Conservation (phyloP, 2,797 vertebrate genomes). For the Rhyacichthys aspro region DNA sequence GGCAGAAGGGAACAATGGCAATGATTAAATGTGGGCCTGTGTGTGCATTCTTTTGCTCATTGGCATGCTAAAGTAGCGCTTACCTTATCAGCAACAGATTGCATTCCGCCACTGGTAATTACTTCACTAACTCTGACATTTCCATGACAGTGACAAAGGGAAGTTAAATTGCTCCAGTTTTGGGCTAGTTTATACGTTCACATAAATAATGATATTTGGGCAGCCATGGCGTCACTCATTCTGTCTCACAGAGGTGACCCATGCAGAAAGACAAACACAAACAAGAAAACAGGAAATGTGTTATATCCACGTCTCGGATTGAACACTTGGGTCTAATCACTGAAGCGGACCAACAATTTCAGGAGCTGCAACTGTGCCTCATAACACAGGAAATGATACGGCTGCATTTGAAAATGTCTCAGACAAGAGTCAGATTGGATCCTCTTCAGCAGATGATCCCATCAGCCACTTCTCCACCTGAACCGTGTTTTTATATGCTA, state of each 20-base stretch:
- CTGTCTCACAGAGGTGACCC: neutral
- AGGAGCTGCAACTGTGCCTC: neutral
- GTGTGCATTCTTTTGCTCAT: conserved; percentile 27
- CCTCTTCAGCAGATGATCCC: neutral
- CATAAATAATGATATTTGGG: conserved; percentile 10
- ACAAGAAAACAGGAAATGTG: neutral
- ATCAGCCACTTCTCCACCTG: neutral
- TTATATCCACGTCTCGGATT: neutral
- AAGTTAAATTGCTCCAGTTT: conserved; percentile 19
- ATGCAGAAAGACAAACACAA: neutral
- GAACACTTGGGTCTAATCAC: neutral
- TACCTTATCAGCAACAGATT: conserved; percentile 43
- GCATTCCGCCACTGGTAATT: conserved; percentile 32
- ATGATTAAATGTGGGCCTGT: conserved; percentile 39
- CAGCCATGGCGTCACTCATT: neutral
- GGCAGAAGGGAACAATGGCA: conserved; percentile 39
- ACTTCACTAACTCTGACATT: conserved; percentile 35
- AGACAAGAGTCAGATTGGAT: neutral
- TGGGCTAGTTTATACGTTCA: conserved; percentile 7
- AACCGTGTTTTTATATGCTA: neutral
- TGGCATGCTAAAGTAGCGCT: conserved; percentile 36
- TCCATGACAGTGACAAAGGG: conserved; percentile 32
- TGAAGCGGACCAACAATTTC: neutral
- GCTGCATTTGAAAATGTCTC: neutral
- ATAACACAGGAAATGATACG: conserved; percentile 8